phyloP scores from a whole-genome alignment of 1,140 invertebrate species.

The Ostrea edulis region DNA sequence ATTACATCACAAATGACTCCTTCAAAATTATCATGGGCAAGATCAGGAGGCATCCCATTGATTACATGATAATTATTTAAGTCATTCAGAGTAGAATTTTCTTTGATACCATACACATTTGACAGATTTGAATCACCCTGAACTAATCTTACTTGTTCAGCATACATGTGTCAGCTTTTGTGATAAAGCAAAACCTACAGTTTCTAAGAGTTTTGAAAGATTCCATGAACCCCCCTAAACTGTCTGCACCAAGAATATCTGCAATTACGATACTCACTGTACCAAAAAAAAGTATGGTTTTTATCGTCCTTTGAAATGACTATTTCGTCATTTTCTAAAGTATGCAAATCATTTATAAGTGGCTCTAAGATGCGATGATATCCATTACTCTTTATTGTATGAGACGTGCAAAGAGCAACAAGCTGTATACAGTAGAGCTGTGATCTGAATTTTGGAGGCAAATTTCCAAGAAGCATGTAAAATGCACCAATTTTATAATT shows the following conservation, averaged over 20 bases:
- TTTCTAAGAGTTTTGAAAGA: slow-evolving; percentile 44
- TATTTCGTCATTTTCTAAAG: slow-evolving; percentile 42
- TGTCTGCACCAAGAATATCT: slow-evolving; percentile 44
- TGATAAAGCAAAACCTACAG: slow-evolving; percentile 50
- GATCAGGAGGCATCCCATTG: slow-evolving; percentile 41
- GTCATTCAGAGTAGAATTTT: slow-evolving; percentile 39
- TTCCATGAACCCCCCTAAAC: slow-evolving; percentile 42
- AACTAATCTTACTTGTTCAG: slow-evolving; percentile 35
- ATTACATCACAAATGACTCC: slow-evolving; percentile 46
- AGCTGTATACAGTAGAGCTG: slow-evolving; percentile 46
- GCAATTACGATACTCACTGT: slow-evolving; percentile 32
- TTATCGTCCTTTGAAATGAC: slow-evolving; percentile 4
- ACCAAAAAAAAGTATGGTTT: slow-evolving; percentile 15
- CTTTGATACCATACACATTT: slow-evolving; percentile 49
- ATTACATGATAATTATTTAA: slow-evolving; percentile 42
- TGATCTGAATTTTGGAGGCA: slow-evolving; percentile 46
- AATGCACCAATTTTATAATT: slow-evolving; percentile 48
- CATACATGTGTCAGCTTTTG: slow-evolving; percentile 44
- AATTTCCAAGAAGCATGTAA: slow-evolving; percentile 45
- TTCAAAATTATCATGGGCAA: slow-evolving; percentile 53
- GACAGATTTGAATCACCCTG: neutral
- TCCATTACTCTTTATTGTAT: slow-evolving; percentile 30
- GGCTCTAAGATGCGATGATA: slow-evolving; percentile 31
- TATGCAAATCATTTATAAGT: slow-evolving; percentile 37
- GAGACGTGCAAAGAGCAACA: slow-evolving; percentile 37